These are phyloP conservation scores for Falco peregrinus DNA, from an alignment of 2,797 vertebrate genomes.

Conservation along the genomic window DNA sequence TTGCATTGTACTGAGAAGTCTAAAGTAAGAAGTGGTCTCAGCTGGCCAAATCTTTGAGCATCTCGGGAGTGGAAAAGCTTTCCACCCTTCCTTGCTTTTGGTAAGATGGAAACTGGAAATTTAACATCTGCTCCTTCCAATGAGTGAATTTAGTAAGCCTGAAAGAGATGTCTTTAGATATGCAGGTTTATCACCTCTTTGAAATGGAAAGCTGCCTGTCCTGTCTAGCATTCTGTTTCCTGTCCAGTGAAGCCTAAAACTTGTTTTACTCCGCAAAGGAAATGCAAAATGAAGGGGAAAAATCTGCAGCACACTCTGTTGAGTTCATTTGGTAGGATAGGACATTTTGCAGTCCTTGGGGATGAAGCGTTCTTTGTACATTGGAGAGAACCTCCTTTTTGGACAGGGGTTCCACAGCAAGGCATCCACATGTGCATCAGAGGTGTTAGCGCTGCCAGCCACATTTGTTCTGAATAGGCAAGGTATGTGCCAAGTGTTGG, in stretches of 20 bases:
- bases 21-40: constrained; percentile 23
- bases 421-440: fast-evolving
- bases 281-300: neutral
- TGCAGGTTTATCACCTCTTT: neutral
- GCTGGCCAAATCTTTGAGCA: constrained; percentile 16
- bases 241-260: constrained; percentile 11
- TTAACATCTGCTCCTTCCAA: constrained; percentile 30
- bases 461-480: neutral
- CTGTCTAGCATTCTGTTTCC: neutral
- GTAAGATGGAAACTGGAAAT: constrained; percentile 9
- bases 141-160: neutral
- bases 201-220: neutral
- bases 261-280: neutral
- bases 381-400: neutral
- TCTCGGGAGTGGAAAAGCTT: neutral
- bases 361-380: neutral
- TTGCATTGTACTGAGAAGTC: constrained; percentile 23
- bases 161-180: neutral
- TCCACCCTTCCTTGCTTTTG: neutral
- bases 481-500: neutral
- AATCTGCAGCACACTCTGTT: neutral
- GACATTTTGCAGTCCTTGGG: neutral
- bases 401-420: neutral
- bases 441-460: neutral
- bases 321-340: neutral